Conservation (phyloP, 2,113 vertebrate genomes). For the Pollachius pollachius region DNA sequence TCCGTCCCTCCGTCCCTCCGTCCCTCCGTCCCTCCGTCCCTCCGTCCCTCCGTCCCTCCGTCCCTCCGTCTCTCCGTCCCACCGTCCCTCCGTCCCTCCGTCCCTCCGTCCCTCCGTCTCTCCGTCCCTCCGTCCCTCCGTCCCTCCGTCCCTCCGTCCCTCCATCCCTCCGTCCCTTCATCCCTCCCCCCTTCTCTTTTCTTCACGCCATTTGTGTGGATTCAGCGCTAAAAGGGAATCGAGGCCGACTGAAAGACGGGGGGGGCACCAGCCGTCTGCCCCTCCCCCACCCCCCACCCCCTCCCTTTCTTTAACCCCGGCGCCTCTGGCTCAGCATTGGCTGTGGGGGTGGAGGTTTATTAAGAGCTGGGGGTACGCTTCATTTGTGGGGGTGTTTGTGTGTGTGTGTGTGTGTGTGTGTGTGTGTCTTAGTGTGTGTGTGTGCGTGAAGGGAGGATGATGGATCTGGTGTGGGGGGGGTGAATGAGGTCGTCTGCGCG, state of each 20-base stretch:
- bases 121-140: too few species aligned
- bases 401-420: conserved; percentile 29
- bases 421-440: conserved; percentile 40
- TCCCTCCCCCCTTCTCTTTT: too few species aligned
- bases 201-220: too few species aligned
- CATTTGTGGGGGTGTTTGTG: background rate
- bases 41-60: conserved; percentile 21
- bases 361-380: background rate
- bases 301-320: conserved; percentile 42
- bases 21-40: conserved; percentile 13
- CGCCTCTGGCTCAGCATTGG: conserved; percentile 2
- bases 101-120: too few species aligned
- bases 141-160: too few species aligned
- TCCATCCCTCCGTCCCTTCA: too few species aligned
- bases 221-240: too few species aligned
- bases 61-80: background rate
- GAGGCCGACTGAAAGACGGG: too few species aligned
- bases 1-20: too few species aligned
- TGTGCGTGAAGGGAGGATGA: conserved; percentile 42
- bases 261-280: too few species aligned
- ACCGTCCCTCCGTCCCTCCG: too few species aligned
- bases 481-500: conserved; percentile 65
- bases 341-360: background rate
- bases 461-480: conserved; percentile 40
- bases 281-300: conserved; percentile 7